A percentile compares a stretch with the other conserved stretches of the same genome.
phyloP scores from a whole-genome alignment of 2,888 invertebrate species.

The Bedellia somnulentella region DNA sequence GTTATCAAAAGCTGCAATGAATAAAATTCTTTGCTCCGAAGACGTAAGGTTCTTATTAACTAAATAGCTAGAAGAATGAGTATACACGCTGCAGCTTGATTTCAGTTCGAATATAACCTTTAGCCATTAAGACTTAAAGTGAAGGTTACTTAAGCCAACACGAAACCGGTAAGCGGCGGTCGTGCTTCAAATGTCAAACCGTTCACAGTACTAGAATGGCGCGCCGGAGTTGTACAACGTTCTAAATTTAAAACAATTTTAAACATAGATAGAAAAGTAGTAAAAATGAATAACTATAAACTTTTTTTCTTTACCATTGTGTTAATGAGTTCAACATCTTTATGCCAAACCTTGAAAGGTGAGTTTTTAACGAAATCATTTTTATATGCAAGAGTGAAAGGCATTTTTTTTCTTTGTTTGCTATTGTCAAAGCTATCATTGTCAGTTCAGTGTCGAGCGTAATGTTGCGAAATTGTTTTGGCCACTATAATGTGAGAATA shows the following conservation, averaged over 20 bases:
- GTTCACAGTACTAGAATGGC: conserved; percentile 6
- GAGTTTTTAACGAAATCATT: too few relatives aligned
- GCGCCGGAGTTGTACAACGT: conserved; percentile 4
- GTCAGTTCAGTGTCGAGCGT: too few relatives aligned
- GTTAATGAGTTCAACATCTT: conserved; percentile 23
- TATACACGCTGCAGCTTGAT: too few relatives aligned
- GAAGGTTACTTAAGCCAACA: too few relatives aligned
- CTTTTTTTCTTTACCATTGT: conserved; percentile 22
- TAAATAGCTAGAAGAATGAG: too few relatives aligned
- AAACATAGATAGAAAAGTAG: background rate
- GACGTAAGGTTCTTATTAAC: background rate
- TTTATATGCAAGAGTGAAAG: conserved; percentile 26
- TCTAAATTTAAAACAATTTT: conserved; percentile 6
- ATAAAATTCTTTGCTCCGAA: conserved; percentile 7
- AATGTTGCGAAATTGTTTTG: too few relatives aligned
- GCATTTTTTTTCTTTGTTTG: conserved; percentile 17
- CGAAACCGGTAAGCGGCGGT: conserved; percentile 16
- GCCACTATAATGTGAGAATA: too few relatives aligned
- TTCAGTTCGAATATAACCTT: too few relatives aligned
- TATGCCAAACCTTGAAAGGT: conserved; percentile 45
- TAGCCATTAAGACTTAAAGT: too few relatives aligned
- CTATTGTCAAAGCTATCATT: too few relatives aligned
- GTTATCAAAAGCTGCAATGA: background rate
- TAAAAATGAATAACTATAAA: conserved; percentile 23
- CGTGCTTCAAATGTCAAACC: conserved; percentile 24